A percentile compares a stretch with the other conserved stretches of the same genome.
These are phyloP conservation scores for Trachymyrmex septentrionalis DNA, from an alignment of 1,140 invertebrate species.

Conservation along the genomic window DNA sequence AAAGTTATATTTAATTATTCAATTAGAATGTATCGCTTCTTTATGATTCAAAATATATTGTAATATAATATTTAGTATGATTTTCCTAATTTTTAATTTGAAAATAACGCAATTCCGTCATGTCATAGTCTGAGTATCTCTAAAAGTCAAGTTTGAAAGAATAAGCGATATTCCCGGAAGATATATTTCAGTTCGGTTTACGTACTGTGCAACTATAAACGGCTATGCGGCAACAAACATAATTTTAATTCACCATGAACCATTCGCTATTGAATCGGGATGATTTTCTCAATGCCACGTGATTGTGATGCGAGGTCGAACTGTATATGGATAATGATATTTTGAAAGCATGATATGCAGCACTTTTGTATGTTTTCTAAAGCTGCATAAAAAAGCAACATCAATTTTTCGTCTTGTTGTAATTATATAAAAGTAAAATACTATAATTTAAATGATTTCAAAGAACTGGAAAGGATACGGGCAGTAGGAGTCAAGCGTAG, in stretches of 20 bases:
- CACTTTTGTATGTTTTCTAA: neutral
- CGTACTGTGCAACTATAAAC: conserved; percentile 39
- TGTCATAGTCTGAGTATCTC: neutral
- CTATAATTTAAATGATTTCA: conserved; percentile 8
- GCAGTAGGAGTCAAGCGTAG: too few species aligned
- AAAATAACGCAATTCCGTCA: neutral
- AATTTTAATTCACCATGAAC: conserved; percentile 4
- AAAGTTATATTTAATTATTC: conserved; percentile 7
- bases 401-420: neutral
- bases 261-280: neutral
- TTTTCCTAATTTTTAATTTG: neutral
- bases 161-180: conserved; percentile 31
- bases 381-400: neutral
- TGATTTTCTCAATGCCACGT: conserved; percentile 38
- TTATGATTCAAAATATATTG: neutral
- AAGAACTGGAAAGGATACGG: too few species aligned
- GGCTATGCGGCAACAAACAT: conserved; percentile 22
- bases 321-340: conserved; percentile 19
- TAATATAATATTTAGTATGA: neutral
- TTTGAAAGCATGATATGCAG: neutral
- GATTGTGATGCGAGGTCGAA: neutral
- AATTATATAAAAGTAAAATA: neutral
- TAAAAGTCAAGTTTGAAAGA: conserved; percentile 23
- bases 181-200: conserved; percentile 25
- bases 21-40: neutral